Base-by-base conservation (phyloP, 2,113 vertebrate species). In the Phodopus roborovskii region DNA sequence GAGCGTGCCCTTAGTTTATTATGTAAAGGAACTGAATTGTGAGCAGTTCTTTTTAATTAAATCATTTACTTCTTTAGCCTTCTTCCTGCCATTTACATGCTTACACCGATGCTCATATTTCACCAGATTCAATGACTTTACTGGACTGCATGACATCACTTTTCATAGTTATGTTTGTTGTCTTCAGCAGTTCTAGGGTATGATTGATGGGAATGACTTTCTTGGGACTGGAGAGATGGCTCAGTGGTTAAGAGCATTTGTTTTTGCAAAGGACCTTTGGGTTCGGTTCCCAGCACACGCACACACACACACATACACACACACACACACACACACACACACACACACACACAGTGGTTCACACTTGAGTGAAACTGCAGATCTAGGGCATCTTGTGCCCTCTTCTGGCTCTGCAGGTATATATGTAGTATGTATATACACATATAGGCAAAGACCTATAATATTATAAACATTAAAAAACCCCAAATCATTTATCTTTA, bases 401-500 rank as follows among this genome's bases (percentile, higher is more conserved):
- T 11, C n/a, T 73, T 73, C n/a, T 39, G n/a, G 8, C n/a, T 39
- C 19, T 22, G 7, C 3, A 10, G n/a, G n/a, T n/a, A 22, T 73
- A 22, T n/a, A 73, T 73, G 70, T 73, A 39, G n/a, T 73, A 73
- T 20, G 9, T 39, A 45, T 45, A 26, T 13, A 74, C 9, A 42
- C 73, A 45, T 24, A 74, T 22, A 74, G 73, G 73, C 73, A 74
- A 74, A 45, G 71, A 42, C n/a, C 11, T 42, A 11, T 24, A 39
- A 73, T n/a, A 73, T 74, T 70, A 70, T 36, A 26, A 26, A 74
- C 42, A 39, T 39, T 62, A 22, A 19, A 71, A 73, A 20, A 75
- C 20, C 78, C 94, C 74, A 91, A 81, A 58, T 88, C 17, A 86
- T 3, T 71, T 93, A 58, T 88, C n/a, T 94, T 85, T 82, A 93